These are phyloP conservation scores for Pelvicachromis taeniatus DNA, from an alignment of 2,113 vertebrate genomes.

Conservation along the genomic window DNA sequence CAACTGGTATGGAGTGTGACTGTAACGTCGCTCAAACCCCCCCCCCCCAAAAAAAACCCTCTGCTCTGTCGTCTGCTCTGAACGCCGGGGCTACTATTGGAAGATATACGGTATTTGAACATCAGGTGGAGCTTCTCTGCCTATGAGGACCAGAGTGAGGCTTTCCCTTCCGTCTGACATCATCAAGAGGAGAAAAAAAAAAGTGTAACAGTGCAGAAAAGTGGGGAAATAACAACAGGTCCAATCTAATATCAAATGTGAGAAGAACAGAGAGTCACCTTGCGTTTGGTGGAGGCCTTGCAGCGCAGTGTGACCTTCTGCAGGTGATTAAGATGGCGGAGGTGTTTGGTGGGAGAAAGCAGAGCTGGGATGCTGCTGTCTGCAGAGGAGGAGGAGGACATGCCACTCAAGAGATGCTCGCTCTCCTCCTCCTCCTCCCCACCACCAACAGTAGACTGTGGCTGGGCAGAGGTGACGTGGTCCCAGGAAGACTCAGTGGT, in stretches of 20 bases:
- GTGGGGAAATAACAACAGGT: background rate
- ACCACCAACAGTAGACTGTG: background rate
- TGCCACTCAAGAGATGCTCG: constrained; percentile 58
- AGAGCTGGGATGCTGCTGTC: constrained; percentile 36
- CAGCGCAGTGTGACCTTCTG: constrained; percentile 67
- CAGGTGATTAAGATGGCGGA: constrained; percentile 47
- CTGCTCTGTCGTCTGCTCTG: too few species aligned
- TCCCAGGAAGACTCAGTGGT: constrained; percentile 22
- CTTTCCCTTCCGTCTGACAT: background rate
- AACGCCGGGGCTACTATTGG: too few species aligned
- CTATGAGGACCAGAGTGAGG: background rate
- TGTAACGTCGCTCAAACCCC: too few species aligned
- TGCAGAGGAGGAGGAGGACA: constrained; percentile 72
- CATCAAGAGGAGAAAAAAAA: background rate
- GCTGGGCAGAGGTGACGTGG: background rate
- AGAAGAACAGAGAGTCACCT: constrained; percentile 48
- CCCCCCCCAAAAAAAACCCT: too few species aligned
- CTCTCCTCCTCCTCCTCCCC: background rate
- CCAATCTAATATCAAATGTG: background rate
- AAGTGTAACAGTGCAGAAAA: background rate
- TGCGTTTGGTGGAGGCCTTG: constrained; percentile 90
- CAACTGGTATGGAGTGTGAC: too few species aligned
- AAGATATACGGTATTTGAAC: too few species aligned
- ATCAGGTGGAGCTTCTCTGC: background rate
- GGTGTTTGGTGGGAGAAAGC: constrained; percentile 27